A percentile compares a stretch with the other conserved stretches of the same genome.
Evolutionary conservation across 2,797 vertebrate genomes (phyloP).

Genomic region (Garrulus glandarius): DNA sequence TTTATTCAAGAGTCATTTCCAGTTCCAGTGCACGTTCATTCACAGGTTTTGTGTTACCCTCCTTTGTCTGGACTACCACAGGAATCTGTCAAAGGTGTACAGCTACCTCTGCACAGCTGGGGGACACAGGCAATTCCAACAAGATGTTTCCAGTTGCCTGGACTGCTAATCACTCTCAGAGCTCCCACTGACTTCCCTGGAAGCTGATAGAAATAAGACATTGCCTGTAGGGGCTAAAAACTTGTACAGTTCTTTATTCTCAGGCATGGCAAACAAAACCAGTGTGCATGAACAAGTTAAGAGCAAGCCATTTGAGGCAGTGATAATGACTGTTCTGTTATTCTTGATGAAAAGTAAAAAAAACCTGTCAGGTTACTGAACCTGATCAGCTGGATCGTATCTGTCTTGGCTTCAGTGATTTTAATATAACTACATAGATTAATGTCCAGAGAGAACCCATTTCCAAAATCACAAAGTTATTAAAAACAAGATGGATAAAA

Average conservation of each 20-base stretch:
- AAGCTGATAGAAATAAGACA: neutral
- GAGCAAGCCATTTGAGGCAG: neutral
- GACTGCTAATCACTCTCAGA: neutral
- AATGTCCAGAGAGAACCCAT: neutral
- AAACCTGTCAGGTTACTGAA: neutral
- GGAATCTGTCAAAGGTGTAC: neutral
- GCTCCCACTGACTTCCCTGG: neutral
- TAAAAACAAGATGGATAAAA: neutral
- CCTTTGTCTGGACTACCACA: neutral
- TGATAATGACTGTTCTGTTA: neutral
- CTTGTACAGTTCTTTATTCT: neutral
- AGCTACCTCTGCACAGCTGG: neutral
- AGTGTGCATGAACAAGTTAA: neutral
- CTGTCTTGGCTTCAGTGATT: neutral
- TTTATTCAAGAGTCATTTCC: neutral
- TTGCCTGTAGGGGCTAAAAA: neutral
- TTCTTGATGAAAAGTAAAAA: neutral
- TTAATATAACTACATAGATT: conserved; percentile 10
- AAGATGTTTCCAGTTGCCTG: neutral
- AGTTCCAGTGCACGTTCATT: neutral
- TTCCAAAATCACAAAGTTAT: conserved; percentile 23
- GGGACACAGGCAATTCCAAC: neutral
- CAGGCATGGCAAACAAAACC: neutral
- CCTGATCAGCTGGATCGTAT: neutral
- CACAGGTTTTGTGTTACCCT: neutral